Base-by-base conservation (phyloP, 2,888 invertebrate species). In the Perizoma flavofasciatum region DNA sequence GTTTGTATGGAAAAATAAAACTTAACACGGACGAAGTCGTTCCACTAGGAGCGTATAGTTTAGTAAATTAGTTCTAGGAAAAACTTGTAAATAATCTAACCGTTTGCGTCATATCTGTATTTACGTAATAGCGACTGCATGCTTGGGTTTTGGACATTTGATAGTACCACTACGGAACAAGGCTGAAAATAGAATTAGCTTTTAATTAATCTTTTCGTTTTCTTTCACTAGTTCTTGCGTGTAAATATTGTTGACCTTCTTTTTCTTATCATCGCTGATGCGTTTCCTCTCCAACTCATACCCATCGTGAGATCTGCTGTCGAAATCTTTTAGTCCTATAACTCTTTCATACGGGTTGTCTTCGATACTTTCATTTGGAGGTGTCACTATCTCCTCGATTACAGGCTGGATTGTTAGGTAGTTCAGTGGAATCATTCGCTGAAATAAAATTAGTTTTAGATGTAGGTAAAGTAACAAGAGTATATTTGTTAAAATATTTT, bases 61-160 rank as follows among this genome's bases (percentile, higher is more conserved):
- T 22, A 22, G 22, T 22, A 1, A 22, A 22, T 22, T 22, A 22
- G 22, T 22, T 2, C 22, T 22, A 22, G 22, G 22, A 22, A 22
- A 22, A 22, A 22, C 22, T 60, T 65, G 64, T 59, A 65, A 71
- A 60, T 70, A 35, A 44, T 68, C 78, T 75, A 52, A 83, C 91
- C 91, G 46, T 86, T 84, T 60, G 84, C 78, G 64, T 91, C 82
- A 64, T 90, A 92, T 82, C 86, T 81, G 61, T 92, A 91, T 72
- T 83, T 90, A 63, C 91, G 83, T 61, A 91, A 66, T 34, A 91
- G 71, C 8, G 90, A 84, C 69, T 89, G 88, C 79, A 85, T 82
- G 50, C 66, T 79, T 9, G 89, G 81, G 58, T 81, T 85, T 72
- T 88, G 88, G 50, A 79, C 71, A 62, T 85, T 88, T 34, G 91